Conservation (phyloP, 2,797 vertebrate species). For the Columba guinea region DNA sequence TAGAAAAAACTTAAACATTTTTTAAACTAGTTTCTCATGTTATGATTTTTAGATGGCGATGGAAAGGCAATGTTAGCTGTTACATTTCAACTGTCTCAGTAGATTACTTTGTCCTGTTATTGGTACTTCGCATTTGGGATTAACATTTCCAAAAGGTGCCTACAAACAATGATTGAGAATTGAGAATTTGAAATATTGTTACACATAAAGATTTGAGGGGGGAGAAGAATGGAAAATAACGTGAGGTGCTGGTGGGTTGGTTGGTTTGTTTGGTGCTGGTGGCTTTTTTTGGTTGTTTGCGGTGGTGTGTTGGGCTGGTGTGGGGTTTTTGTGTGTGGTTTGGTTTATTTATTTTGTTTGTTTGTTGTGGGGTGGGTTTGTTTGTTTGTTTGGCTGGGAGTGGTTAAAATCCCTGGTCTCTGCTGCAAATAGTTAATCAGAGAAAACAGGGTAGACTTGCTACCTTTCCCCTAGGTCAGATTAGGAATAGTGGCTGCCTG, state of each 20-base stretch:
- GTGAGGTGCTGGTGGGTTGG: not conserved
- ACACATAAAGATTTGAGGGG: not conserved
- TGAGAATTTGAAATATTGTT: not conserved
- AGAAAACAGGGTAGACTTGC: not conserved
- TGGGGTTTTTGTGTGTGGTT: no score
- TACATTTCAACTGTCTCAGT: not conserved
- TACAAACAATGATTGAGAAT: not conserved
- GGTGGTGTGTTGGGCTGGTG: no score
- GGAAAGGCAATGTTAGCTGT: not conserved
- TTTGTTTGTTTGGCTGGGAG: no score
- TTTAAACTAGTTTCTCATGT: not conserved
- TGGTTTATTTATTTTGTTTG: no score
- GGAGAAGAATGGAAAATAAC: not conserved
- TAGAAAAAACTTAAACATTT: not conserved
- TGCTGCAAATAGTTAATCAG: not conserved
- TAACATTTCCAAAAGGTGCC: not conserved
- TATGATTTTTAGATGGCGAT: not conserved
- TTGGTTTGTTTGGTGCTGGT: no score
- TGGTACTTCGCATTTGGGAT: not conserved
- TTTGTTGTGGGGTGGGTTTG: no score
- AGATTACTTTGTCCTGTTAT: not conserved
- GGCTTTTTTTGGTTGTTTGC: no score
- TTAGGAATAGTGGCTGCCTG: not conserved
- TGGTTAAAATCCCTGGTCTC: not conserved
- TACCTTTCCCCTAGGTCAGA: not conserved